Percentiles rank a stretch among this genome's conserved stretches.
phyloP scores from a whole-genome alignment of 2,797 vertebrate species.

The Masticophis lateralis region DNA sequence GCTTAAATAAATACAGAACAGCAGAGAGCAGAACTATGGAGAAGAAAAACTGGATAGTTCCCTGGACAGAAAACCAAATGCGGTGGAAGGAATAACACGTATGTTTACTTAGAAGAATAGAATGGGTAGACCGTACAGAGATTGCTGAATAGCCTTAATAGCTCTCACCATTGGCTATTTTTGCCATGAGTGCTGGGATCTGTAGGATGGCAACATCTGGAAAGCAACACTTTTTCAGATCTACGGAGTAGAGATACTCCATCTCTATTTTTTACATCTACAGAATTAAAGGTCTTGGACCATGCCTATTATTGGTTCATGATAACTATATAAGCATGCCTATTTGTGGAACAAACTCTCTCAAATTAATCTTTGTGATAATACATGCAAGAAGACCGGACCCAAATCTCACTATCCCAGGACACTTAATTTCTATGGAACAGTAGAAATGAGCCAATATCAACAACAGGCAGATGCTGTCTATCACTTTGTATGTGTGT shows the following conservation, averaged over 20 bases:
- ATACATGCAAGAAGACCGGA: background rate
- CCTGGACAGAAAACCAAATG: background rate
- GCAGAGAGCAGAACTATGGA: background rate
- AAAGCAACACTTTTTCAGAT: background rate
- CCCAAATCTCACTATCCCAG: background rate
- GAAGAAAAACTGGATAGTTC: background rate
- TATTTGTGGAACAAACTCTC: slow-evolving; percentile 28
- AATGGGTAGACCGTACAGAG: background rate
- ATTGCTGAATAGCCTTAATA: background rate
- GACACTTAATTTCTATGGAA: background rate
- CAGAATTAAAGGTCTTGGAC: slow-evolving; percentile 48
- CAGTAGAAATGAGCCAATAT: background rate
- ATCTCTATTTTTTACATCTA: background rate
- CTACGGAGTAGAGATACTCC: background rate
- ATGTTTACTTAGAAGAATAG: slow-evolving; percentile 20
- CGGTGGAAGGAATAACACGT: background rate
- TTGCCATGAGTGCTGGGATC: background rate
- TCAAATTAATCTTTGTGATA: background rate
- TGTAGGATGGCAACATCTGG: background rate
- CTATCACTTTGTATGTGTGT: background rate
- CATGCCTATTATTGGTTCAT: slow-evolving; percentile 43
- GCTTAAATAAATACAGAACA: background rate
- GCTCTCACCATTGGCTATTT: background rate
- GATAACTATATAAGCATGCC: slow-evolving; percentile 43
- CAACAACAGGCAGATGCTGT: background rate